phyloP scores from a whole-genome alignment of 2,797 vertebrate genomes.

The Thripadectes ignobilis region DNA sequence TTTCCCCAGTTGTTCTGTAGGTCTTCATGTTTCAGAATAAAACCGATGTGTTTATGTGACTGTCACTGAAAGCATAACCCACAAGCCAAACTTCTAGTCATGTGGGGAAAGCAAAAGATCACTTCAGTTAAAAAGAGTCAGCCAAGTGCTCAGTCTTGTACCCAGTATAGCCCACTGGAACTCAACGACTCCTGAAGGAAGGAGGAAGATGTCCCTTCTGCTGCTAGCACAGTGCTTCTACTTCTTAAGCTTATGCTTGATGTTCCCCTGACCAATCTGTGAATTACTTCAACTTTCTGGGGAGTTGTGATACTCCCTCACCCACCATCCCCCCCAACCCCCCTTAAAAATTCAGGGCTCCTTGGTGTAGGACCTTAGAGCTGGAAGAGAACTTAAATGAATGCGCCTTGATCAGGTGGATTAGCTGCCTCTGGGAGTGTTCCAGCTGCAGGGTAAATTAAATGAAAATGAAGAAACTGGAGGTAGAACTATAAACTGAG shows the following conservation, averaged over 20 bases:
- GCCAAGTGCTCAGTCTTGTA: not conserved
- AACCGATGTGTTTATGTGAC: not conserved
- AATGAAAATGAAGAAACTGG: not conserved
- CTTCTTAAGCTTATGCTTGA: not conserved
- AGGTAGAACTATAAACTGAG: not conserved
- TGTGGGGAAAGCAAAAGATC: not conserved
- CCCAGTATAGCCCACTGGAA: not conserved
- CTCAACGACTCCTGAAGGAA: not conserved
- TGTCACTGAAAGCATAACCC: not conserved
- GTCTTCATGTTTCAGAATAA: not conserved
- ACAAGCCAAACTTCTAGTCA: not conserved
- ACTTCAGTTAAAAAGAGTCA: not conserved
- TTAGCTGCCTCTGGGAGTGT: not conserved
- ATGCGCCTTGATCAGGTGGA: not conserved
- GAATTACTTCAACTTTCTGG: not conserved
- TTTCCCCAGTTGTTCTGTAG: not conserved
- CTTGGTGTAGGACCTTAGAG: not conserved
- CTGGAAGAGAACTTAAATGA: not conserved
- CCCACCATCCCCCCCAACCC: rapidly evolving
- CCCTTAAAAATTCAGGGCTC: not conserved
- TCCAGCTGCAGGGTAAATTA: not conserved
- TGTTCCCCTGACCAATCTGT: not conserved
- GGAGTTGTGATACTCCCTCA: rapidly evolving
- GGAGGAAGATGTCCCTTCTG: not conserved
- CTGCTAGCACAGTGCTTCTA: not conserved